Percentiles rank a stretch among this genome's conserved stretches.
Conservation (phyloP, 2,888 invertebrate species). For the Argyra leucocephala region DNA sequence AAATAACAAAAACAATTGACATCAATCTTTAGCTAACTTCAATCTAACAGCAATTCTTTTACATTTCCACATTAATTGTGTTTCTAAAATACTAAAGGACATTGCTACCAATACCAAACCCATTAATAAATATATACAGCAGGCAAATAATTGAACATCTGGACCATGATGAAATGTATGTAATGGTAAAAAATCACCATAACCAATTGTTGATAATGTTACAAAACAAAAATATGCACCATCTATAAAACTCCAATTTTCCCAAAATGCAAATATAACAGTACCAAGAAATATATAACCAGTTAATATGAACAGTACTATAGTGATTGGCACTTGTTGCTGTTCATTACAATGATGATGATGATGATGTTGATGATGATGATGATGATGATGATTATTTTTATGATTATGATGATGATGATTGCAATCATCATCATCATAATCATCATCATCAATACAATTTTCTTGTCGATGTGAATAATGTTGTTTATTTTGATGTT, state of each 20-base stretch:
- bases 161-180: constrained; percentile 43
- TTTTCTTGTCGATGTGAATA: constrained; percentile 11
- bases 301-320: constrained; percentile 58
- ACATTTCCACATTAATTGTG: constrained; percentile 65
- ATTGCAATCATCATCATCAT: constrained; percentile 21
- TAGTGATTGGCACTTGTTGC: constrained; percentile 50
- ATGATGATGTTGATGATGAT: constrained; percentile 23
- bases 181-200: constrained; percentile 63
- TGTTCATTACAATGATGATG: neutral
- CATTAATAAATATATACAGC: constrained; percentile 67
- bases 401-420: constrained; percentile 26
- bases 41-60: constrained; percentile 60
- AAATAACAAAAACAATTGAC: constrained; percentile 19
- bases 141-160: constrained; percentile 61
- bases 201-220: constrained; percentile 72
- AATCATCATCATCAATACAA: neutral
- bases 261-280: constrained; percentile 67
- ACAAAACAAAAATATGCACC: constrained; percentile 79
- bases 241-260: constrained; percentile 70
- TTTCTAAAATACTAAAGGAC: constrained; percentile 75
- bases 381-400: constrained; percentile 21
- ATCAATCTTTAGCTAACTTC: constrained; percentile 54
- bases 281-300: constrained; percentile 70
- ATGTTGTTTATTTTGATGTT: constrained; percentile 20
- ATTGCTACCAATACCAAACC: constrained; percentile 74